phyloP scores from a whole-genome alignment of 2,113 vertebrate species.

The Callorhinus ursinus region DNA sequence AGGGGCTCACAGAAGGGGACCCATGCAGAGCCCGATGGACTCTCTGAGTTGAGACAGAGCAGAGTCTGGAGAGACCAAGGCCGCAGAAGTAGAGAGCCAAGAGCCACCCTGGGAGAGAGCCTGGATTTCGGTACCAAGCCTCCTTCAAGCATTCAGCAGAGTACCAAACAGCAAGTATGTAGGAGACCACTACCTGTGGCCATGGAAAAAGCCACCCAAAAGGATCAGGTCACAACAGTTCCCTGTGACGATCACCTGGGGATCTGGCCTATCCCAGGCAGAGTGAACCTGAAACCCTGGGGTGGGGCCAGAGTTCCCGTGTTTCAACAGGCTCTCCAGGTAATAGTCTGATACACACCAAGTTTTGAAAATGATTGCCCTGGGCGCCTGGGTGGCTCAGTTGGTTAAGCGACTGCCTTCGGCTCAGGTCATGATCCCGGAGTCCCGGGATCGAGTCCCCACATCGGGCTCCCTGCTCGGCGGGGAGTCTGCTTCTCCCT shows the following conservation, averaged over 20 bases:
- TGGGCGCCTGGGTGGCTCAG: too few relatives aligned
- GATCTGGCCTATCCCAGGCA: neutral
- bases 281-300: neutral
- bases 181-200: neutral
- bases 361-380: neutral
- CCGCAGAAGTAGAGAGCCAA: neutral
- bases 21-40: neutral
- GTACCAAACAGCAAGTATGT: fast-evolving
- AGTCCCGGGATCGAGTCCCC: too few relatives aligned
- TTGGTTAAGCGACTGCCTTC: too few relatives aligned
- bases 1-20: neutral
- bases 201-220: too few relatives aligned
- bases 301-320: neutral
- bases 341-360: neutral
- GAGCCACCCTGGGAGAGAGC: neutral
- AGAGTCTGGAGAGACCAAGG: neutral
- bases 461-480: too few relatives aligned
- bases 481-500: too few relatives aligned
- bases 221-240: neutral
- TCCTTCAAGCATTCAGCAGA: neutral
- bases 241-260: too few relatives aligned
- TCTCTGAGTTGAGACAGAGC: neutral
- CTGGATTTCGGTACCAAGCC: neutral
- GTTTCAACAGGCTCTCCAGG: neutral
- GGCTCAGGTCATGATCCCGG: too few relatives aligned